These are phyloP conservation scores for Girardia tigrina DNA, from an alignment of 2,888 invertebrate genomes.

Conservation along the genomic window DNA sequence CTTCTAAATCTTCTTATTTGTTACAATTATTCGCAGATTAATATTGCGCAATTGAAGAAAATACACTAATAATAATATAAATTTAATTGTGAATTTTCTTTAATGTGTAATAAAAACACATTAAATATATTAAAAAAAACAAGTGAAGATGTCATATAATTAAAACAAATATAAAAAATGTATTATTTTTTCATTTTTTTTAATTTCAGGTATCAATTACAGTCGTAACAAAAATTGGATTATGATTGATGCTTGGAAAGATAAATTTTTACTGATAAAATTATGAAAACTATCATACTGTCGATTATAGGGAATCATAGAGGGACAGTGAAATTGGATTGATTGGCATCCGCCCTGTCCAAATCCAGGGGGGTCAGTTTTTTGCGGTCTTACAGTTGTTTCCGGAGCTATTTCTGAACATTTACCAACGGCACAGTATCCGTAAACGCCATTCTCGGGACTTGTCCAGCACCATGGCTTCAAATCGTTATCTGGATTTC, in stretches of 20 bases:
- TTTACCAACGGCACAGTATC: constrained; percentile 54
- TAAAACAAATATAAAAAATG: too few species aligned
- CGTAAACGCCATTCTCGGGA: constrained; percentile 44
- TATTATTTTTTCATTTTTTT: too few species aligned
- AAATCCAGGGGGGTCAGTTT: constrained; percentile 46
- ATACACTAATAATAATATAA: too few species aligned
- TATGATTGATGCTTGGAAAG: background rate
- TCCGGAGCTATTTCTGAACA: constrained; percentile 43
- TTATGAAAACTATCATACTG: background rate
- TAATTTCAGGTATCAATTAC: too few species aligned
- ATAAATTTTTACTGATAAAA: background rate
- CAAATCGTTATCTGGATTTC: constrained; percentile 53
- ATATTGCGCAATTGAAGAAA: too few species aligned
- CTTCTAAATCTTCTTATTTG: too few species aligned
- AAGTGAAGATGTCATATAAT: too few species aligned
- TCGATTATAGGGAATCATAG: constrained; percentile 34
- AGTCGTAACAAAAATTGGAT: background rate
- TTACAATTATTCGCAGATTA: too few species aligned
- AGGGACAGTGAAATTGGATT: constrained; percentile 38
- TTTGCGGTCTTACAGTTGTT: constrained; percentile 26
- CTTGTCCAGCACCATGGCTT: constrained; percentile 56
- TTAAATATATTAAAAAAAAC: too few species aligned
- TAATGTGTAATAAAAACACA: too few species aligned
- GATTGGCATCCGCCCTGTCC: constrained; percentile 38
- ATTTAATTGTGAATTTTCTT: too few species aligned